Conservation (phyloP, 2,113 vertebrate genomes). For the Bothrops jararaca region DNA sequence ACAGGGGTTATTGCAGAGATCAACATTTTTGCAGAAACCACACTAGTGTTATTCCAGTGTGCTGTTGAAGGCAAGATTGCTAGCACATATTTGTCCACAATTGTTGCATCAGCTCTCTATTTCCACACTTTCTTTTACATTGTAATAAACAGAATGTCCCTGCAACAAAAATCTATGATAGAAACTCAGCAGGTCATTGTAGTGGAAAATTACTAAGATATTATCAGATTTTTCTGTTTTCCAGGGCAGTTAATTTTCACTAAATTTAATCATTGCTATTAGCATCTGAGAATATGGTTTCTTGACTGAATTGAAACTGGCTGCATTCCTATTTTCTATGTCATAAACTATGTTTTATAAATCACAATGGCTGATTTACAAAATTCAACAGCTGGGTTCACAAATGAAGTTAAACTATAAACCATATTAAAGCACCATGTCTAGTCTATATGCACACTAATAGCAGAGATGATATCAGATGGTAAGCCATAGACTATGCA, state of each 20-base stretch:
- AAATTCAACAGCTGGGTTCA: not conserved
- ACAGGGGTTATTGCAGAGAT: not conserved
- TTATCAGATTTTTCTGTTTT: slow-evolving; percentile 25
- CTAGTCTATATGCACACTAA: not conserved
- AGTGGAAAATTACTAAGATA: not conserved
- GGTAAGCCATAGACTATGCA: not conserved
- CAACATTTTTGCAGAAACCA: not conserved
- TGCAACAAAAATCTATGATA: slow-evolving; percentile 2
- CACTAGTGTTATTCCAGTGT: not conserved
- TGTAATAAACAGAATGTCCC: slow-evolving; percentile 15
- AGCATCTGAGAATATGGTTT: not conserved
- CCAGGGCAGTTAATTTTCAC: slow-evolving; percentile 23
- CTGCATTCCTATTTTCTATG: not conserved
- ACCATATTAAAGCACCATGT: not conserved
- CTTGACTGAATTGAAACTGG: not conserved
- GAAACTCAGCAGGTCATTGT: not conserved
- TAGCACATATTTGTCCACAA: not conserved
- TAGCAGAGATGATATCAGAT: not conserved
- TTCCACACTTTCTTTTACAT: not conserved
- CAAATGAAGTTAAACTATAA: not conserved
- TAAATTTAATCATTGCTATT: slow-evolving; percentile 17
- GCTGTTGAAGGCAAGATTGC: not conserved
- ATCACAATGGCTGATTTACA: not conserved
- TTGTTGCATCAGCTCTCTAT: slow-evolving; percentile 21
- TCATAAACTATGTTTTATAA: not conserved